phyloP scores from a whole-genome alignment of 2,113 vertebrate species.

The Phyllostomus hastatus region DNA sequence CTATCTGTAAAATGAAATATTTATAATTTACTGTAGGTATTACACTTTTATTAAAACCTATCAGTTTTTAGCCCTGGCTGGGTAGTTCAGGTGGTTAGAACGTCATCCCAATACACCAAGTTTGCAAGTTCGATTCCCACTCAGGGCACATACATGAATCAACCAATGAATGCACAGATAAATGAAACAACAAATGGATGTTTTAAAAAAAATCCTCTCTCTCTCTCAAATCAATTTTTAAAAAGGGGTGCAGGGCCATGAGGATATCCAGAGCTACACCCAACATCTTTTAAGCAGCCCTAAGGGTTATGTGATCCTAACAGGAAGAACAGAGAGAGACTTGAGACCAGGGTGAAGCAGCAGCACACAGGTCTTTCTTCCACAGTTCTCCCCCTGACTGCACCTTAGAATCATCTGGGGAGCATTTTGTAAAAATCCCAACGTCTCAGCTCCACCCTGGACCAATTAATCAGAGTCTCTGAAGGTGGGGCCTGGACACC shows the following conservation, averaged over 20 bases:
- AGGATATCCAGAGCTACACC: too few relatives aligned
- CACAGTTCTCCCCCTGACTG: not conserved
- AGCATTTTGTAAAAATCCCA: constrained; percentile 25
- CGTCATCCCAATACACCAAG: too few relatives aligned
- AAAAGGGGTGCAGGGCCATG: too few relatives aligned
- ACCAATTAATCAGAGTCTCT: constrained; percentile 42
- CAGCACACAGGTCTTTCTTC: not conserved
- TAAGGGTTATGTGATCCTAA: not conserved
- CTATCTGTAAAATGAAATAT: not conserved
- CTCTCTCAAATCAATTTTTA: too few relatives aligned
- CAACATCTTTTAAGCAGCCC: not conserved
- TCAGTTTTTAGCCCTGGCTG: not conserved
- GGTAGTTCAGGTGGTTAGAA: too few relatives aligned
- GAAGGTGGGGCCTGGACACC: not conserved
- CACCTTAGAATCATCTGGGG: constrained; percentile 30
- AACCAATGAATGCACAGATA: too few relatives aligned
- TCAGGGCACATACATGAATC: too few relatives aligned
- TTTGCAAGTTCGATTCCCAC: too few relatives aligned
- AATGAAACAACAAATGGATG: too few relatives aligned
- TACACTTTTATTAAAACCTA: not conserved
- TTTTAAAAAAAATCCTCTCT: too few relatives aligned
- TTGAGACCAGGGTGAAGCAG: not conserved
- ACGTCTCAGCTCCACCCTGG: not conserved
- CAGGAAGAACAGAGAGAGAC: not conserved
- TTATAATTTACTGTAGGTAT: not conserved